A percentile compares a stretch with the other conserved stretches of the same genome.
These are phyloP conservation scores for Valencia hispanica DNA, from an alignment of 2,797 vertebrate genomes.

Conservation along the genomic window DNA sequence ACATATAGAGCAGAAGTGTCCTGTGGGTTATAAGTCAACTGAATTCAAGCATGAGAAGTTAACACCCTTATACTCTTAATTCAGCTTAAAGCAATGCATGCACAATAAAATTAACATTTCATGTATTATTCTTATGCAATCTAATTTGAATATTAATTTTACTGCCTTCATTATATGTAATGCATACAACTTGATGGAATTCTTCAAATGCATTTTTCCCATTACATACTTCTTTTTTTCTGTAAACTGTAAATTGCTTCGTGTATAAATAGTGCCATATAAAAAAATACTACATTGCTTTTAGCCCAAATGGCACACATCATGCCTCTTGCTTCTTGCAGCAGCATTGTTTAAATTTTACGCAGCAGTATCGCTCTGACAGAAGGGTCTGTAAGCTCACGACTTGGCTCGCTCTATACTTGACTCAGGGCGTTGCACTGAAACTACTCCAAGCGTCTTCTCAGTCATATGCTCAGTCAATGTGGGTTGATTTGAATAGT, in stretches of 20 bases:
- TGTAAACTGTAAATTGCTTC: background rate
- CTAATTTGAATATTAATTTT: background rate
- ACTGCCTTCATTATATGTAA: background rate
- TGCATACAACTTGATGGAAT: background rate
- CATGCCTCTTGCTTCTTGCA: background rate
- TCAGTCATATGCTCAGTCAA: constrained; percentile 32
- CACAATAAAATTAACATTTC: background rate
- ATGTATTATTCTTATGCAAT: background rate
- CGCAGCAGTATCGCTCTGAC: background rate
- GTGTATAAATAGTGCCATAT: background rate
- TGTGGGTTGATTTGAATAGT: constrained; percentile 39
- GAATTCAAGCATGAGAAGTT: background rate
- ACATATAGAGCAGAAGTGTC: constrained; percentile 24
- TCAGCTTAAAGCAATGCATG: background rate
- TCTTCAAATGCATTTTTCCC: background rate
- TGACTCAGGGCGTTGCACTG: constrained; percentile 47
- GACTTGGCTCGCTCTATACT: constrained; percentile 21
- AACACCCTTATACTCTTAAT: background rate
- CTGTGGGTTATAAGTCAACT: background rate
- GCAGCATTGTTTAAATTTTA: constrained; percentile 7
- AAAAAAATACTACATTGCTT: no score
- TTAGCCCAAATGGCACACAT: background rate
- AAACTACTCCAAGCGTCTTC: constrained; percentile 52
- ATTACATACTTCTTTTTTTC: background rate
- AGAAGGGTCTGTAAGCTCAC: constrained; percentile 6